phyloP scores from a whole-genome alignment of 2,888 invertebrate genomes.

The Athetis lepigone region DNA sequence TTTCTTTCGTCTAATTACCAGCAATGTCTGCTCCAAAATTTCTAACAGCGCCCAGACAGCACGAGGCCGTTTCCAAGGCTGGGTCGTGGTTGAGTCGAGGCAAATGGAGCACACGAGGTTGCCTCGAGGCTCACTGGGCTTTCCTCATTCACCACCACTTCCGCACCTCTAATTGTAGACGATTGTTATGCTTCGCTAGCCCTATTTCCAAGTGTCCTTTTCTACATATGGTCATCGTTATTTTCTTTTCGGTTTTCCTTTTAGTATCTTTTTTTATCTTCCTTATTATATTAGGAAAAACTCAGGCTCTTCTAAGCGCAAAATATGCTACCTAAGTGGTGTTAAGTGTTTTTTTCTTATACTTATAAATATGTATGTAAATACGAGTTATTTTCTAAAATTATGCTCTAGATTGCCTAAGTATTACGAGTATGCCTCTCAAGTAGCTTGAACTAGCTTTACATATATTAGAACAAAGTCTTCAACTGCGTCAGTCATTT shows the following conservation, averaged over 20 bases:
- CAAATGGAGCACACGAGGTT: conserved; percentile 75
- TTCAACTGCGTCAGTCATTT: no score
- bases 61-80: conserved; percentile 73
- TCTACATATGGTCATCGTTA: conserved; percentile 60
- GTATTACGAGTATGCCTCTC: no score
- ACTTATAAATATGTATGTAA: no score
- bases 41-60: conserved; percentile 40
- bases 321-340: no score
- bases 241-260: conserved; percentile 53
- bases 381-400: no score
- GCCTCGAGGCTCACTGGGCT: conserved; percentile 76
- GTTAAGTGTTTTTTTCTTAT: no score
- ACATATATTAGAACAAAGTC: no score
- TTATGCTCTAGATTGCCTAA: no score
- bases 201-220: conserved; percentile 68
- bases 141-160: conserved; percentile 78
- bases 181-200: conserved; percentile 72
- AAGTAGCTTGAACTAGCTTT: no score
- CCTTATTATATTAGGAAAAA: no score
- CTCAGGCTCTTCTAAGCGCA: no score
- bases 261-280: not conserved
- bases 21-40: conserved; percentile 32
- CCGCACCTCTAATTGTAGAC: conserved; percentile 72
- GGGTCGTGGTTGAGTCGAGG: conserved; percentile 69
- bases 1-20: conserved; percentile 6